These are phyloP conservation scores for Anticlea derivata DNA, from an alignment of 2,888 invertebrate species.

Conservation along the genomic window DNA sequence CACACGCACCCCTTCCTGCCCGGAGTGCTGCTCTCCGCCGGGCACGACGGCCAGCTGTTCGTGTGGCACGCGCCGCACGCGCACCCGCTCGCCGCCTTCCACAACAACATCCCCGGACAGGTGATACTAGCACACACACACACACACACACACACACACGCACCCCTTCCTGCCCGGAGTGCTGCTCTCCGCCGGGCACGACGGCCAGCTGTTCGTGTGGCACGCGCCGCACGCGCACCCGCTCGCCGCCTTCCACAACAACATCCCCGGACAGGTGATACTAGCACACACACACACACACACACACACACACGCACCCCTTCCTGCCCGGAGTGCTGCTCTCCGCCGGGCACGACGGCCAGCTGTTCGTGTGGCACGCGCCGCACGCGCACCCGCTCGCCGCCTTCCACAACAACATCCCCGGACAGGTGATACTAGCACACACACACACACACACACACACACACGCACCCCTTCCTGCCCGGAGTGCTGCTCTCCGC, in stretches of 20 bases:
- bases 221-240: slow-evolving; percentile 79
- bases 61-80: slow-evolving; percentile 88
- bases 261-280: slow-evolving; percentile 85
- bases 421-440: slow-evolving; percentile 71
- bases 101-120: slow-evolving; percentile 89
- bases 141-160: no score
- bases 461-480: slow-evolving; percentile 95
- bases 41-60: slow-evolving; percentile 96
- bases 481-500: slow-evolving; percentile 93
- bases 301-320: no score
- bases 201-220: slow-evolving; percentile 95
- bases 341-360: slow-evolving; percentile 98
- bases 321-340: slow-evolving; percentile 91
- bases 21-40: slow-evolving; percentile 94
- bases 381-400: slow-evolving; percentile 66
- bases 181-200: slow-evolving; percentile 97
- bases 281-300: no score
- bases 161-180: slow-evolving; percentile 93
- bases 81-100: slow-evolving; percentile 83
- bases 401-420: slow-evolving; percentile 89
- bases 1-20: slow-evolving; percentile 94
- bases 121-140: not conserved
- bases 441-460: no score
- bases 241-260: slow-evolving; percentile 88
- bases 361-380: slow-evolving; percentile 93